Evolutionary conservation across 2,797 vertebrate genomes (phyloP).

Genomic region (Phoxinus dragarum): DNA sequence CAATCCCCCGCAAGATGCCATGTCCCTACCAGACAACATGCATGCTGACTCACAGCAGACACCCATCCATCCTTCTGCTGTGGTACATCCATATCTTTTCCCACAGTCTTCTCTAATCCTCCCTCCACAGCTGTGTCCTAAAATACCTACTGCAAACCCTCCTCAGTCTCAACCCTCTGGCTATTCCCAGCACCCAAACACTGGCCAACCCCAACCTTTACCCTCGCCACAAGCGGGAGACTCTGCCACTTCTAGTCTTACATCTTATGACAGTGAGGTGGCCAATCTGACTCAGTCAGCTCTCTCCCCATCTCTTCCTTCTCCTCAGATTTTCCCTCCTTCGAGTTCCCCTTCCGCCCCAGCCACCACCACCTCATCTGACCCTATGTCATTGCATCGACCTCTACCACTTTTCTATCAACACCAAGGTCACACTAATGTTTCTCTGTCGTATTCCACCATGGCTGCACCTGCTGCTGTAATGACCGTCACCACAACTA

Average conservation of each 20-base stretch:
- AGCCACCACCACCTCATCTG: constrained; percentile 57
- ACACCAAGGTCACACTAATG: constrained; percentile 73
- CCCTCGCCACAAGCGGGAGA: constrained; percentile 81
- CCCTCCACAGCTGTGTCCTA: constrained; percentile 70
- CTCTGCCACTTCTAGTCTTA: constrained; percentile 91
- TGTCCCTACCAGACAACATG: constrained; percentile 45
- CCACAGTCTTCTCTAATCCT: constrained; percentile 64
- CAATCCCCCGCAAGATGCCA: constrained; percentile 27
- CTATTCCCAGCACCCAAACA: constrained; percentile 34
- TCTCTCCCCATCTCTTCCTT: constrained; percentile 77
- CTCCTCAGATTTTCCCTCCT: constrained; percentile 73
- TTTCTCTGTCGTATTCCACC: constrained; percentile 78
- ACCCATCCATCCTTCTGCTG: constrained; percentile 52
- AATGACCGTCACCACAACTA: constrained; percentile 66
- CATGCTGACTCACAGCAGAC: constrained; percentile 40
- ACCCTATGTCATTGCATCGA: constrained; percentile 69
- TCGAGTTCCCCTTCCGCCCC: constrained; percentile 56
- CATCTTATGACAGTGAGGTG: constrained; percentile 94
- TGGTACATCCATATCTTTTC: constrained; percentile 58
- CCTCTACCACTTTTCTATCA: constrained; percentile 77
- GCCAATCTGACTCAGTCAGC: constrained; percentile 90
- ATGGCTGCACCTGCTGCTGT: constrained; percentile 74
- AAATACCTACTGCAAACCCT: constrained; percentile 58
- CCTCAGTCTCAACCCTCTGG: constrained; percentile 61
- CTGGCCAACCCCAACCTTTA: constrained; percentile 55